Percentiles rank a stretch among this genome's conserved stretches.
Evolutionary conservation across 2,797 vertebrate genomes (phyloP).

Genomic region (Esox masquinongy): DNA sequence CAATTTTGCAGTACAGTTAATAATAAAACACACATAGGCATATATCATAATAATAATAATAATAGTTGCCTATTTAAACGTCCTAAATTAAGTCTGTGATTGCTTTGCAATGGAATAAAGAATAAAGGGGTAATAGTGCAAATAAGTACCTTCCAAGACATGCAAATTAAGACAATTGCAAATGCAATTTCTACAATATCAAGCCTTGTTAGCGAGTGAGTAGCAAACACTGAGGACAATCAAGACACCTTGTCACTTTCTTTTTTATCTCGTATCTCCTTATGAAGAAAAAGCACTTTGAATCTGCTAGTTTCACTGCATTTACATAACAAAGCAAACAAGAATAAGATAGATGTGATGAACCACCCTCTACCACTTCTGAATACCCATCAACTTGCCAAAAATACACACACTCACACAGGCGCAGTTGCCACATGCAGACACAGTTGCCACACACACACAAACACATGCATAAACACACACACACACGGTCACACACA

Average conservation of each 20-base stretch:
- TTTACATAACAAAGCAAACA: conserved; percentile 99
- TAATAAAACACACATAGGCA: conserved; percentile 1
- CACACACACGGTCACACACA: conserved; percentile 33
- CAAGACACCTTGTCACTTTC: conserved; percentile 94
- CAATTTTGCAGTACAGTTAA: background rate
- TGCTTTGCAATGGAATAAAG: conserved; percentile 6
- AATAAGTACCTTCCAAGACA: conserved; percentile 84
- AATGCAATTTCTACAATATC: conserved; percentile 95
- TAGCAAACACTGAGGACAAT: conserved; percentile 95
- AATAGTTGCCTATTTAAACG: conserved; percentile 39
- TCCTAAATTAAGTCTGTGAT: conserved; percentile 14
- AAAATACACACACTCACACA: conserved; percentile 30
- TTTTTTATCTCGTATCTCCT: conserved; percentile 89
- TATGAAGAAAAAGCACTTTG: conserved; percentile 96
- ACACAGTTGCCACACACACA: conserved; percentile 26
- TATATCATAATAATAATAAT: background rate
- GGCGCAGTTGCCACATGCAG: conserved; percentile 21
- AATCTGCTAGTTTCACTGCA: conserved; percentile 92
- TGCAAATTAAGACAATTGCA: conserved; percentile 90
- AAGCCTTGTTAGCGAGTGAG: conserved; percentile 92
- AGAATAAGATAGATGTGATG: conserved; percentile 94
- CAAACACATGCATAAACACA: conserved; percentile 14
- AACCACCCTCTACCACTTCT: conserved; percentile 71
- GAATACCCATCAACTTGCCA: conserved; percentile 65
- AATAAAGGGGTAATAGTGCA: conserved; percentile 82